Conservation (phyloP, 2,797 vertebrate species). For the Rhynchonycteris naso region DNA sequence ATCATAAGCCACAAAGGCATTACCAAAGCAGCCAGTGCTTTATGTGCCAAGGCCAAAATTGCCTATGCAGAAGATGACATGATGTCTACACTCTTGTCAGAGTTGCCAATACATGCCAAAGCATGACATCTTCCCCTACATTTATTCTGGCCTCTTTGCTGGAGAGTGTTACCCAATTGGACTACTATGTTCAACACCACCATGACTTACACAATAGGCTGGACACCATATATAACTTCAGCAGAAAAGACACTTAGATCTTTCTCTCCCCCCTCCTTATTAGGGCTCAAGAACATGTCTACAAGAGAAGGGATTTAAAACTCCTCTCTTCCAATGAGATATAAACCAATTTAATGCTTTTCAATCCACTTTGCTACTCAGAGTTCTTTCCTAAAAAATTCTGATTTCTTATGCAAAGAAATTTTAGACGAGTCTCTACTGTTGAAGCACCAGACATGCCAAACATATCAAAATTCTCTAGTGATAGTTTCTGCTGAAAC, state of each 20-base stretch:
- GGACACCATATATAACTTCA: neutral
- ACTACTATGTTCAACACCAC: neutral
- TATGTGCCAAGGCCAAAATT: neutral
- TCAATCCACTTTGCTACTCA: neutral
- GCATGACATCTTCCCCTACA: neutral
- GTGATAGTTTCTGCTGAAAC: neutral
- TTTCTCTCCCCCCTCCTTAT: neutral
- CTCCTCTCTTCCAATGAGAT: neutral
- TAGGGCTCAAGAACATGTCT: neutral
- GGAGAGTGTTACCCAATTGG: neutral
- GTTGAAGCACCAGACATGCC: neutral
- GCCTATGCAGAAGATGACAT: neutral
- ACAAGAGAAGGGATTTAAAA: neutral
- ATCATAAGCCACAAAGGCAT: neutral
- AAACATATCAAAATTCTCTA: neutral
- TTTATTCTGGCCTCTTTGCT: neutral
- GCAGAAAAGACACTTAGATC: neutral
- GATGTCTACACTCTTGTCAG: neutral
- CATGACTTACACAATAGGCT: neutral
- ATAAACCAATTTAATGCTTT: neutral
- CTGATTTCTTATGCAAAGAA: neutral
- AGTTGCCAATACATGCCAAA: neutral
- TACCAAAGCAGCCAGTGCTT: neutral
- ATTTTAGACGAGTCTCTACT: neutral
- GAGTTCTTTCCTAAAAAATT: neutral